Evolutionary conservation across 2,797 vertebrate genomes (phyloP), one percentile per base, ranked within the genome.

Genomic region (Anabacerthia variegaticeps): DNA sequence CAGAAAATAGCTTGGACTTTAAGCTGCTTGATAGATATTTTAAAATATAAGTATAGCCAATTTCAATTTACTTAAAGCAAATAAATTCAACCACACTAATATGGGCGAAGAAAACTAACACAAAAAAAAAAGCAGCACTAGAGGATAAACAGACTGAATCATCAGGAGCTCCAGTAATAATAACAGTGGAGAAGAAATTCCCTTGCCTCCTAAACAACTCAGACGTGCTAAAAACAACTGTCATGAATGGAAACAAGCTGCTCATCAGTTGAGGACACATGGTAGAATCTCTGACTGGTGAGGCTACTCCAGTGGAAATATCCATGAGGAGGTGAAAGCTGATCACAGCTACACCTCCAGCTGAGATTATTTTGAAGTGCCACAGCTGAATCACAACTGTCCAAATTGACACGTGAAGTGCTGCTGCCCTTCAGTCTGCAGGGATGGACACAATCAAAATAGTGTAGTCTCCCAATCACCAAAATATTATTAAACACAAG

Each of bases 81-180:
- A 63, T 62, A 72, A 68, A 90, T 55, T 75, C 37, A 59, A 51
- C 20, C 14, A 55, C 49, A 56, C 12, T 28, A 51, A 51, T 10
- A 44, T 0, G 1, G 22, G 30, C 5, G 0, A 0, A 12, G 34
- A 63, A 73, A 12, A 7, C 2, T 8, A 77, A 44, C 8, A 34
- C 2, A 44, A 6, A 30, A 66, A 68, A 68, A 58, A 36, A 54
- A 30, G 8, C 6, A 24, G 30, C n/a, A 79, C 9, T 19, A 63
- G 24, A 89, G 32, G 26, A 71, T 11, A 79, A 79, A 69, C 3
- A 72, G 51, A 77, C 5, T 63, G 59, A 51, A 69, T 49, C 79
- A 82, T 67, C 10, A 3, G 41, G 37, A 87, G 27, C 5, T 85
- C 16, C 8, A 39, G 11, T 32, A 71, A 26, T 32, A 71, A 26